Base-by-base conservation (phyloP, 2,113 vertebrate species). In the Macquaria australasica region DNA sequence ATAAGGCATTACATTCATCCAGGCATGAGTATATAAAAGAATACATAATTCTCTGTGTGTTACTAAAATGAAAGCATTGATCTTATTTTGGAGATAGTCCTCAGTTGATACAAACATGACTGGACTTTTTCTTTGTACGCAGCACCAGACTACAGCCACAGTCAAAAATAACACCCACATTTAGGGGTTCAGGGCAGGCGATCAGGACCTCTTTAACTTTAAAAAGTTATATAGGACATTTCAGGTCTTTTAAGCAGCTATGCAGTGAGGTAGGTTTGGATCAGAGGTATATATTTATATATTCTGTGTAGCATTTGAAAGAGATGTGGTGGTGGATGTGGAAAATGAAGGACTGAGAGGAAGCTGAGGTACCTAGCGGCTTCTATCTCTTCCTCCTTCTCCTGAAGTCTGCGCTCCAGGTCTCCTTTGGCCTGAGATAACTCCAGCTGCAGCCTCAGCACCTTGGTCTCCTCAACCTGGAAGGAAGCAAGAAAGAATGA, bases 311-410 rank as follows among this genome's bases (percentile, higher is more conserved):
- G 59, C 8, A 12, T 1, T 8, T 31, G 8, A 53, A 6, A 18
- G 8, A 51, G 31, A 28, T 67, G 21, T 37, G 28, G 18, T 51
- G 50, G 14, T 7, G 25, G 14, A 16, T 23, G 0, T 31, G 50
- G 18, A 23, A 20, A 8, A 37, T 58, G 39, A 60, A 43, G 37
- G 41, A 34, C 2, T 16, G 14, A 31, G 16, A 31, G 23, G 16
- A 66, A 12, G 5, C 5, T n/a, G 41, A 28, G 45, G 23, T 88
- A 97, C 96, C 96, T 95, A 0, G 78, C 69, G 15, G 92, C 92
- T 59, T 97, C 96, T 6, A 72, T 79, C 91, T 97, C 96, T 41
- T 97, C 96, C 70, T 97, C 96, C 62, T 97, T 97, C 88, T 97
- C 96, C 81, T 97, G 96, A 18, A 96, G 87, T 77, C 92, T 88